Base-by-base conservation (phyloP, 2,888 invertebrate species). In the Steinernema carpocapsae region DNA sequence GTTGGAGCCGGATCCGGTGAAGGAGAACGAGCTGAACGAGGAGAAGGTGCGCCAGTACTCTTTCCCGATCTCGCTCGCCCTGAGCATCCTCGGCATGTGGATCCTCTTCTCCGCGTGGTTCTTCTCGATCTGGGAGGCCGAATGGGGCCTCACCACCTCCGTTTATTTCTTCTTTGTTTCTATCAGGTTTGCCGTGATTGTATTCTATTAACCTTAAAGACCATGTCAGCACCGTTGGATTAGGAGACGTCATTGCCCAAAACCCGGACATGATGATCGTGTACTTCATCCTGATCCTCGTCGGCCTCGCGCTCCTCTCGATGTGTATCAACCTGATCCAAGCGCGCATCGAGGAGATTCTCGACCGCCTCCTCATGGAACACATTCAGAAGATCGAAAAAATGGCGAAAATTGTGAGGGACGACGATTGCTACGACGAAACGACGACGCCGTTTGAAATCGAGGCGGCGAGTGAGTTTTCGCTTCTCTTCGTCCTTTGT, bases 131-230 rank as follows among this genome's bases (percentile, higher is more conserved):
- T 83, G 84, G 84, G 83, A 83, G 72, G 77, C 71, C 29, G 79
- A 82, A 26, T 83, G 83, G 83, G 78, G 81, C 76, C 72, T 77
- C 12, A 84, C 83, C 37, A 84, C 84, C 0, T 80, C 83, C 26
- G 80, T 86, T 43, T 86, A 86, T 79, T 87, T 87, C 75, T 87
- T 83, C 76, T 85, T 87, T 71, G 85, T 87, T 1, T 87, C 87
- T 0, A 87, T 87, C 73, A 83, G 84, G 85, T 84, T 0, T 19
- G 3, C n/a, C 17, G 0, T 22, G 17, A 43, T 32, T 19, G 24
- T 48, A 26, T 45, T n/a, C 43, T 29, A 1, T 6, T 43, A 29
- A 29, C 12, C 22, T 17, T 74, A 14, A 51, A 14, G 26, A 24
- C 22, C 26, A 51, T 72, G 82, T 77, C 71, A 85, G 85, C 76